phyloP scores from a whole-genome alignment of 2,888 invertebrate genomes.

The Brenthis hecate region DNA sequence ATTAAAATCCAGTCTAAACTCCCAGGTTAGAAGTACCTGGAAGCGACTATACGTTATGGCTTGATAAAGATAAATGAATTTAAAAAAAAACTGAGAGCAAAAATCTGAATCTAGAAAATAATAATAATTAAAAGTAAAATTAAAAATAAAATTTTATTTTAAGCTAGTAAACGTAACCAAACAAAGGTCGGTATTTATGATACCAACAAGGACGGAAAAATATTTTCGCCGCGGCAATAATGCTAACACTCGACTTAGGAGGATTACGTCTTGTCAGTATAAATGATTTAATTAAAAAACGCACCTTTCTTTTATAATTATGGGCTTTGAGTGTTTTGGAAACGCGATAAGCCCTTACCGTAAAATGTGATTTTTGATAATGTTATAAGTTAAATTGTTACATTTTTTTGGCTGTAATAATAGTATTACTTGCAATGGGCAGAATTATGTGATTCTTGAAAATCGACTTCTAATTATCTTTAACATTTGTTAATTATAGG shows the following conservation, averaged over 20 bases:
- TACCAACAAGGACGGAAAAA: constrained; percentile 11
- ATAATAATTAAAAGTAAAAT: neutral
- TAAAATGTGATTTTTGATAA: constrained; percentile 4
- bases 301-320: constrained; percentile 27
- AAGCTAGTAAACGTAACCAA: constrained; percentile 15
- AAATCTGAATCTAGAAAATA: no score
- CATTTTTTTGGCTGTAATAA: no score
- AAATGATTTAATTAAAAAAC: constrained; percentile 38
- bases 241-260: constrained; percentile 30
- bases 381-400: neutral
- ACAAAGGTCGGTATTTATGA: constrained; percentile 19
- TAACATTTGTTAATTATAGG: no score
- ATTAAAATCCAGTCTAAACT: no score
- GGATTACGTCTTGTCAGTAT: constrained; percentile 32
- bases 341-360: constrained; percentile 1
- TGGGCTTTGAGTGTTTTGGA: constrained; percentile 7
- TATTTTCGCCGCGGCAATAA: constrained; percentile 29
- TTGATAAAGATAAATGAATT: no score
- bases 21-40: no score
- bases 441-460: no score
- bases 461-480: no score
- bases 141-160: neutral
- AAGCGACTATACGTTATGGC: no score
- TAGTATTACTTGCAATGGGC: no score
- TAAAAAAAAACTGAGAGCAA: no score